Base-by-base conservation (phyloP, 1,140 invertebrate genomes). In the Drepana arcuata region DNA sequence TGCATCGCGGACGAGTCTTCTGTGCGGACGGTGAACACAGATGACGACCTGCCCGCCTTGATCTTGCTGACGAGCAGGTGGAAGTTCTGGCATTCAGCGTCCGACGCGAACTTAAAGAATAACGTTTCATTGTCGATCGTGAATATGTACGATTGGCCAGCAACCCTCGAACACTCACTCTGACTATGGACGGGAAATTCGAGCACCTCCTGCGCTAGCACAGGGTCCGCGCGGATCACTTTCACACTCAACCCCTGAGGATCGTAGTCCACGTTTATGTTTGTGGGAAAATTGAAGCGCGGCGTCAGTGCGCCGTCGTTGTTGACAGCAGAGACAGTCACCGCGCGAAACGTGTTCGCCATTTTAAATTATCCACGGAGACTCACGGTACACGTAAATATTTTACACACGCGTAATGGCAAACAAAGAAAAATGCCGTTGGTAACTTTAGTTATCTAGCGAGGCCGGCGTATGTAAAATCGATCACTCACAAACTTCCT, bases 1-100 rank as follows among this genome's bases (percentile, higher is more conserved):
- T 99, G 97, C 73, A 94, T 93, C 16, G 97, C 97, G 11, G 96
- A 98, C 0, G 96, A 95, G 62, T 98, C 95, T 73, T 99, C 97
- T 13, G 97, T 99, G 71, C 97, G 87, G 47, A 96, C 92, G n/a
- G 94, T 93, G 82, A 99, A 99, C 35, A 96, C 92, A 0, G 94
- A 96, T 2, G 89, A 84, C 15, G 89, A 91, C 61, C 92, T 89
- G 13, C 92, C 90, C 60, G 88, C 88, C 74, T 93, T 92, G 2
- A 93, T 88, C 72, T 93, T 93, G 41, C 87, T 86, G 59, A 95
- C 87, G 67, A 90, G 84, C 58, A 90, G 88, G 70, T 93, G 91
- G 77, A 95, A 95, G 45, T 86, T 88, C 71, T 89, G 87, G 58
- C 91, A 89, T 75, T 95, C 92, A 87, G 72, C 56, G 44, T 84